phyloP scores from a whole-genome alignment of 2,888 invertebrate genomes.

The Chorisops tibialis region DNA sequence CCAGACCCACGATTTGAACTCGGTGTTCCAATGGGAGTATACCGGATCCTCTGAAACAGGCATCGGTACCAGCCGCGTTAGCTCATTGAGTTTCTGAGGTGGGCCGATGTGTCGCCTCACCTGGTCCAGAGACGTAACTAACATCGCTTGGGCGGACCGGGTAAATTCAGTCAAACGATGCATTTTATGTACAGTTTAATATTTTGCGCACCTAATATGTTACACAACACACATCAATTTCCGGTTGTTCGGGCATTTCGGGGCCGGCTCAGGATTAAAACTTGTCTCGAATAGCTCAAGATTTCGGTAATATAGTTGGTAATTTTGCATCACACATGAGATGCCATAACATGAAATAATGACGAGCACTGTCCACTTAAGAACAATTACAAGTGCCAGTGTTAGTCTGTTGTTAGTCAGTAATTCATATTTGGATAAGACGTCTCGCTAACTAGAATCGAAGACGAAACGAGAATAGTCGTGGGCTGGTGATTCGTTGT shows the following conservation, averaged over 20 bases:
- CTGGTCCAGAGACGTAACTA: not conserved
- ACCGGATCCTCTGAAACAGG: not conserved
- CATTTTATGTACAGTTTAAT: not conserved
- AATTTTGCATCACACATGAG: not conserved
- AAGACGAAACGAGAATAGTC: not conserved
- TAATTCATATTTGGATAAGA: no score
- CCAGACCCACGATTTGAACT: constrained; percentile 15
- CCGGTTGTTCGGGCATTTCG: constrained; percentile 2
- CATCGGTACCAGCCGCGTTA: not conserved
- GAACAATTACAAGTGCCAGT: not conserved
- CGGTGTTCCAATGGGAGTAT: constrained; percentile 1
- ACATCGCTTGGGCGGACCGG: not conserved
- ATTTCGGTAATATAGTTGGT: not conserved
- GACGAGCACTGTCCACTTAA: not conserved
- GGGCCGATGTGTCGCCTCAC: constrained; percentile 19
- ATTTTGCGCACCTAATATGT: constrained; percentile 1
- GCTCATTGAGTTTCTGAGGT: not conserved
- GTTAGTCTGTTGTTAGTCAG: not conserved
- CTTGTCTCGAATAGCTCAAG: not conserved
- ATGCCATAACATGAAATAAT: not conserved
- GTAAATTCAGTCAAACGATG: not conserved
- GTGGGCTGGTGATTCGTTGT: constrained; percentile 12
- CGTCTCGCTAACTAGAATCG: not conserved
- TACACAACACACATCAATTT: constrained; percentile 6
- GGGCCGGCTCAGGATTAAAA: not conserved